Evolutionary conservation across 2,113 vertebrate species (phyloP), one percentile per base, ranked within the genome.

Genomic region (Scytalopus superciliaris): DNA sequence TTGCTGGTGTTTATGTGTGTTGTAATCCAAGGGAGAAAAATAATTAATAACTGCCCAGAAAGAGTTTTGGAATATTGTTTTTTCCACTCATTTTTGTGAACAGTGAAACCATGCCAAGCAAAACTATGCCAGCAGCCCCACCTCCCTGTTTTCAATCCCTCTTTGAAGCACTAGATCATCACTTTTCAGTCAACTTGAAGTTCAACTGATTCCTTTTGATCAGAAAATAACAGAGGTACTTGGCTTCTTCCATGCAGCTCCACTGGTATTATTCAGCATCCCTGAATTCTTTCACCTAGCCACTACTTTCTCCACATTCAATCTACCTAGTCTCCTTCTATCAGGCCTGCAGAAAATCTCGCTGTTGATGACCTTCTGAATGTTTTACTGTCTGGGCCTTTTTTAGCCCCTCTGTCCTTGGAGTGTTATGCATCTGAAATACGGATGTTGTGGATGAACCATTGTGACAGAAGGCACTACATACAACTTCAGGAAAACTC

Each of bases 21-120:
- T 67, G 84, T 72, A 94, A 91, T 95, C 50, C 78, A 40, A 79
- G 24, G 70, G 44, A 85, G 69, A 75, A 93, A 78, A 93, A 60
- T 39, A 77, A 81, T 74, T 82, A 81, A 62, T 93, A 90, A 92
- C 59, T 80, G 63, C 15, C 35, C 19, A 10, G 28, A 76, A 84
- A 80, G 77, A 83, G 35, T 67, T 88, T 88, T 55, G 42, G 82
- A 87, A 79, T 91, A 76, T 69, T 79, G 63, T 42, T 73, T 80
- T 84, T 87, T 30, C 15, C 45, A 35, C 50, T 70, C 2, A 42
- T 59, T 80, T 89, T 85, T 86, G 82, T 3, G 4, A 89, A 88
- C 68, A 86, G 52, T 67, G 39, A 92, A 93, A 63, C 18, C 30
- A 52, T 53, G 94, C 83, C 92, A 95, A 95, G 60, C 28, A 86